A percentile compares a stretch with the other conserved stretches of the same genome.
These are phyloP conservation scores for Calidris pygmaea DNA, from an alignment of 2,113 vertebrate species.

Conservation along the genomic window DNA sequence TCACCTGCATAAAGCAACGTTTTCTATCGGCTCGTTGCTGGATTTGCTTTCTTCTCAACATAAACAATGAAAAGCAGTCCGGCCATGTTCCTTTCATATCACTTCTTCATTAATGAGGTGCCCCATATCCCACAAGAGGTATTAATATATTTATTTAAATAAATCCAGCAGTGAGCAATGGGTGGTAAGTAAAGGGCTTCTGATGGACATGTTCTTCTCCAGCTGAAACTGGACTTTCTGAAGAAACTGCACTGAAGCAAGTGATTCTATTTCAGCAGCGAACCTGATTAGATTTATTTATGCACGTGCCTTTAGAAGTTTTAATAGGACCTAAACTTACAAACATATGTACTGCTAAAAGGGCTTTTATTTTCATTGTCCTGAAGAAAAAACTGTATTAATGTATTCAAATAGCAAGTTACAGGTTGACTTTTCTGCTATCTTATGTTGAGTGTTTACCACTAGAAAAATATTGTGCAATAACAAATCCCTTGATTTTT, in stretches of 20 bases:
- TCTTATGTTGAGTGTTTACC: background rate
- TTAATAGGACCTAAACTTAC: background rate
- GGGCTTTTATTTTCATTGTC: background rate
- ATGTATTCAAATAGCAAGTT: background rate
- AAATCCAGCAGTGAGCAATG: background rate
- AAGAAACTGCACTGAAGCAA: background rate
- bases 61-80: background rate
- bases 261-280: background rate
- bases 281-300: background rate
- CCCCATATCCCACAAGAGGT: background rate
- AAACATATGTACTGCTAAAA: background rate
- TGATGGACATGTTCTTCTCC: background rate
- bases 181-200: background rate
- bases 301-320: background rate
- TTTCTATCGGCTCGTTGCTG: background rate
- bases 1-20: background rate
- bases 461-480: background rate
- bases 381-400: background rate
- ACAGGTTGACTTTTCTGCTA: background rate
- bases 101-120: background rate
- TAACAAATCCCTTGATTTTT: background rate
- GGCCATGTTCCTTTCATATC: background rate
- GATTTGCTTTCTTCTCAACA: background rate
- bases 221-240: background rate
- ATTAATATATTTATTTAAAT: background rate